phyloP scores from a whole-genome alignment of 1,140 invertebrate genomes.

The Vanessa atalanta region DNA sequence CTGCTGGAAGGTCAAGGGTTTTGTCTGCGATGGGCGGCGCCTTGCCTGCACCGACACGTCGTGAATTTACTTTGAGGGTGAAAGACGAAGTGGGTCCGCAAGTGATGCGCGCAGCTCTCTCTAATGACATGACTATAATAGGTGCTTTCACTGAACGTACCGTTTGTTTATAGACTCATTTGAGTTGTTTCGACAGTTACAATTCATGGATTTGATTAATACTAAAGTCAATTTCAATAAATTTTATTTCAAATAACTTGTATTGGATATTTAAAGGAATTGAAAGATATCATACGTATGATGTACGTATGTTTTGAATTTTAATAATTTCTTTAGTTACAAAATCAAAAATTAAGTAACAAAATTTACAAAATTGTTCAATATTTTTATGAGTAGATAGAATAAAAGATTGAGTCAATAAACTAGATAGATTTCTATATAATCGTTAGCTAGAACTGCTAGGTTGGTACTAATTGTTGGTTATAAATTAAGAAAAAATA shows the following conservation, averaged over 20 bases:
- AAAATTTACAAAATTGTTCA: neutral
- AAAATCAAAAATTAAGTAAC: neutral
- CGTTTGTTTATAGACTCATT: constrained; percentile 60
- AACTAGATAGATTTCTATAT: constrained; percentile 25
- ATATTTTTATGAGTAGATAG: constrained; percentile 7
- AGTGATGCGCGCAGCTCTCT: constrained; percentile 68
- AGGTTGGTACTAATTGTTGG: constrained; percentile 14
- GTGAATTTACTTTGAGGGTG: constrained; percentile 70
- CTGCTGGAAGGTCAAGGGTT: constrained; percentile 58
- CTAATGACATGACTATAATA: constrained; percentile 67
- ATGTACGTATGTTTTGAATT: neutral
- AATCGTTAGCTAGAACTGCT: constrained; percentile 22
- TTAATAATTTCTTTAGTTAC: neutral
- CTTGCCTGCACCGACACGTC: constrained; percentile 59
- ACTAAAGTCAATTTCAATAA: neutral
- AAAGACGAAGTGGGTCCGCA: constrained; percentile 65
- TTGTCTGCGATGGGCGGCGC: constrained; percentile 57
- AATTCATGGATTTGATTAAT: neutral
- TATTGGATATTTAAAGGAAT: neutral
- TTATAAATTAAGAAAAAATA: constrained; percentile 15
- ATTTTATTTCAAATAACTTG: neutral
- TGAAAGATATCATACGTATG: neutral
- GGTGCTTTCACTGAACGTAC: constrained; percentile 73
- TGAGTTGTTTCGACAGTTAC: neutral
- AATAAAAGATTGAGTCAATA: constrained; percentile 18